Evolutionary conservation across 2,888 invertebrate species (phyloP).

Genomic region (Drosophila neotestacea): DNA sequence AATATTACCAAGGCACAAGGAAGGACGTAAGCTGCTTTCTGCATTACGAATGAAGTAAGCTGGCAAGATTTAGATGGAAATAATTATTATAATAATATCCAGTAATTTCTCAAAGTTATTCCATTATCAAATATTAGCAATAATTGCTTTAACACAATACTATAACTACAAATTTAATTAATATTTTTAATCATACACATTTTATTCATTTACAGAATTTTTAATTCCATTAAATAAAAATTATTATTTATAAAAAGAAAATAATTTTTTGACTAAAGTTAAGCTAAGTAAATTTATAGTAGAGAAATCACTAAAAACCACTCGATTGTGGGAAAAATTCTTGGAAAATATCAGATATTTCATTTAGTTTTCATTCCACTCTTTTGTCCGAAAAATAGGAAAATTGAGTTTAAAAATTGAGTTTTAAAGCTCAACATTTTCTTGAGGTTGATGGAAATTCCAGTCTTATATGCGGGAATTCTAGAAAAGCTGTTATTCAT

Average conservation of each 20-base stretch:
- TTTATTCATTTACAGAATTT: too few relatives aligned
- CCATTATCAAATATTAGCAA: not conserved
- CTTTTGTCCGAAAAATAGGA: too few relatives aligned
- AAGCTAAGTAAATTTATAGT: too few relatives aligned
- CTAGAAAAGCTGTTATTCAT: not conserved
- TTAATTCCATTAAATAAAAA: too few relatives aligned
- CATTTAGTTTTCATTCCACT: too few relatives aligned
- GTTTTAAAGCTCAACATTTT: too few relatives aligned
- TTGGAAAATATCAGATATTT: too few relatives aligned
- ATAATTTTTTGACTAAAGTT: too few relatives aligned
- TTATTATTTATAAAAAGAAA: too few relatives aligned
- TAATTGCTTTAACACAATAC: not conserved
- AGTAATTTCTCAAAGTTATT: not conserved
- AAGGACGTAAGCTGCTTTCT: conserved; percentile 8
- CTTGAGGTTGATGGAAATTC: not conserved
- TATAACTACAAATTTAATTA: not conserved
- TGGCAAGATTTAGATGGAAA: not conserved
- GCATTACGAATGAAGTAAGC: not conserved
- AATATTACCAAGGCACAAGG: not conserved
- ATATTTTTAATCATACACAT: too few relatives aligned
- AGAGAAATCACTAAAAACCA: too few relatives aligned
- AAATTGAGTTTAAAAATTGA: not conserved
- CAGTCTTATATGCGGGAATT: not conserved
- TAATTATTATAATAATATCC: not conserved
- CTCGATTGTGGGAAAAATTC: too few relatives aligned